Evolutionary conservation across 2,113 vertebrate species (phyloP).

Genomic region (Neoarius graeffei): DNA sequence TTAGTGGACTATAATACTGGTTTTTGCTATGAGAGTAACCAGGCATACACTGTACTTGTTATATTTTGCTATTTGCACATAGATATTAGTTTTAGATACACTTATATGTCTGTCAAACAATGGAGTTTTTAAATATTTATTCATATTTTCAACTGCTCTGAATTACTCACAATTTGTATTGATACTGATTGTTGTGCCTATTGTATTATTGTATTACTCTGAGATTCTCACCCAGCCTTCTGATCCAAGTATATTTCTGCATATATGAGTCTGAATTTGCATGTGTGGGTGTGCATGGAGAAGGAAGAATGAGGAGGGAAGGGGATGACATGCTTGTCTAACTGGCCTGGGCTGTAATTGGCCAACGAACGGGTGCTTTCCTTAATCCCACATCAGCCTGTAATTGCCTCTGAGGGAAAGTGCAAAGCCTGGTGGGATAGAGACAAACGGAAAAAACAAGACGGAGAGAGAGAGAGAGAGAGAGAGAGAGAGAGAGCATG

Average conservation of each 20-base stretch:
- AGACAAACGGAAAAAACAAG: background rate
- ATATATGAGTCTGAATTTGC: conserved; percentile 1
- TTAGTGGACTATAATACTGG: conserved; percentile 24
- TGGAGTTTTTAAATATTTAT: conserved; percentile 31
- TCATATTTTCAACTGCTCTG: conserved; percentile 5
- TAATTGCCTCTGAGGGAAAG: conserved; percentile 35
- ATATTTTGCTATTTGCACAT: conserved; percentile 8
- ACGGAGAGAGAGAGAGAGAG: conserved; percentile 9
- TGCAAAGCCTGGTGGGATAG: background rate
- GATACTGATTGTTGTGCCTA: background rate
- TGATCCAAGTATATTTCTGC: conserved; percentile 4
- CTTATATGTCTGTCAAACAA: background rate
- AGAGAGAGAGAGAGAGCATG: conserved; percentile 17
- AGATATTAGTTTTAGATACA: background rate
- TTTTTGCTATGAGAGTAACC: conserved; percentile 6
- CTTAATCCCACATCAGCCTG: conserved; percentile 33
- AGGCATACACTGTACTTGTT: background rate
- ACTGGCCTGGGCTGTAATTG: conserved; percentile 42
- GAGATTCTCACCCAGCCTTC: background rate
- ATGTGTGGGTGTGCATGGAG: conserved; percentile 7
- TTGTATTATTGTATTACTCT: background rate
- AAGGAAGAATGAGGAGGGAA: background rate
- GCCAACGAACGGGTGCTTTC: conserved; percentile 34
- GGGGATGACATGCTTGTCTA: conserved; percentile 38
- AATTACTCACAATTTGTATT: conserved; percentile 1